These are phyloP conservation scores for Eristalis arbustorum DNA, from an alignment of 2,888 invertebrate genomes.

Conservation along the genomic window DNA sequence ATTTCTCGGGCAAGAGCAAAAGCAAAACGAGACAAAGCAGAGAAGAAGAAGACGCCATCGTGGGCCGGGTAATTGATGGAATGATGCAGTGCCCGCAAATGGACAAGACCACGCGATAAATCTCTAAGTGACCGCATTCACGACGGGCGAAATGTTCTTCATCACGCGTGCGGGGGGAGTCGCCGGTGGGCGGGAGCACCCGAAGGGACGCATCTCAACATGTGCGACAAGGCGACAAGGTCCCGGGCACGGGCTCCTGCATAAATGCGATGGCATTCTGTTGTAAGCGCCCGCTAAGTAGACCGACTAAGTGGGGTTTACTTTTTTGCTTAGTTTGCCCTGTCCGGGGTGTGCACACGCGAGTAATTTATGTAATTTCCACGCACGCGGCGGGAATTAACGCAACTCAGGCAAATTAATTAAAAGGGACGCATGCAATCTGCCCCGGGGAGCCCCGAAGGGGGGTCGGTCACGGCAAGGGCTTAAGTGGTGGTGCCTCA, in stretches of 20 bases:
- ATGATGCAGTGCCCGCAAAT: constrained; percentile 39
- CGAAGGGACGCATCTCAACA: constrained; percentile 6
- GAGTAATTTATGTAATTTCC: constrained; percentile 66
- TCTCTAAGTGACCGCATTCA: constrained; percentile 49
- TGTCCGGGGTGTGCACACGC: constrained; percentile 19
- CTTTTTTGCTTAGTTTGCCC: background rate
- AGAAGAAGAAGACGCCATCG: background rate
- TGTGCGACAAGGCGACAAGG: constrained; percentile 13
- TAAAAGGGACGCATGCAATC: constrained; percentile 43
- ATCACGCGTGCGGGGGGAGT: background rate
- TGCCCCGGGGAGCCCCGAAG: background rate
- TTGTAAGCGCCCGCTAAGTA: constrained; percentile 52
- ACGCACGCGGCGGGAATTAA: constrained; percentile 35
- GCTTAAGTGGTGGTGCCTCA: background rate
- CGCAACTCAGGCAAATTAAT: constrained; percentile 53
- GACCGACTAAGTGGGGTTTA: constrained; percentile 42
- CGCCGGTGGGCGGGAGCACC: too few species aligned
- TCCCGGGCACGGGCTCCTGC: background rate
- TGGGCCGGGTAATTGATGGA: constrained; percentile 35
- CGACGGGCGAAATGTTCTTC: constrained; percentile 50
- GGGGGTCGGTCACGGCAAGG: background rate
- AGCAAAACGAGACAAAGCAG: background rate
- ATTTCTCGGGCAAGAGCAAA: constrained; percentile 33
- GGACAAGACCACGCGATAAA: constrained; percentile 57
- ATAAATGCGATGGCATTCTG: constrained; percentile 42